A percentile compares a stretch with the other conserved stretches of the same genome.
Conservation (phyloP, 2,113 vertebrate species). For the Helogale parvula region DNA sequence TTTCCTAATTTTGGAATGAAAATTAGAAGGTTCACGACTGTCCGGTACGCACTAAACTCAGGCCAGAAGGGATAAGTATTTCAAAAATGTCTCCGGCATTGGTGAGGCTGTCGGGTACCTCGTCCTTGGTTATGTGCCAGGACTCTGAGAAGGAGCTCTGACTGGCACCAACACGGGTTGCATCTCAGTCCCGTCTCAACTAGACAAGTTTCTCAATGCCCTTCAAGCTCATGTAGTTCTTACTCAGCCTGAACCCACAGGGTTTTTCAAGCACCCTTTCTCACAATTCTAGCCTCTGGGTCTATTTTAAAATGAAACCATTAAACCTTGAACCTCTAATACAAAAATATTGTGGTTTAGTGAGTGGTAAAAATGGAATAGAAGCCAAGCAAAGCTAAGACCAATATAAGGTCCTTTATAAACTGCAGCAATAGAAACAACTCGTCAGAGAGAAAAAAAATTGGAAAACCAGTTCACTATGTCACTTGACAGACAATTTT, state of each 20-base stretch:
- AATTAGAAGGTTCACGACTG: neutral
- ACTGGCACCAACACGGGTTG: neutral
- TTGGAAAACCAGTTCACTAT: constrained; percentile 30
- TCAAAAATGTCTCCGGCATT: neutral
- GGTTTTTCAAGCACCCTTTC: neutral
- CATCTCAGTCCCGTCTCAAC: neutral
- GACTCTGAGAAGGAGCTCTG: neutral
- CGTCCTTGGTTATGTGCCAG: neutral
- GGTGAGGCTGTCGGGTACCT: neutral
- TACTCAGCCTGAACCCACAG: neutral
- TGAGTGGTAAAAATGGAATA: neutral
- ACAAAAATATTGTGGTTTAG: neutral
- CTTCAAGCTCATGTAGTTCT: neutral
- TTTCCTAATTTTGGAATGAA: constrained; percentile 5
- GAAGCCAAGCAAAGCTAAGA: neutral
- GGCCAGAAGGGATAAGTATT: neutral
- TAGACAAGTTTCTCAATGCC: neutral
- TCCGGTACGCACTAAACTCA: neutral
- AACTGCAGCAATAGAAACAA: neutral
- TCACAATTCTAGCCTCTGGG: neutral
- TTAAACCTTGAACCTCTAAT: neutral
- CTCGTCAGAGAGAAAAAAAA: neutral
- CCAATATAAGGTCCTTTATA: neutral
- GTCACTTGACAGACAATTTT: neutral
- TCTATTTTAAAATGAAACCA: constrained; percentile 16